Base-by-base conservation (phyloP, 2,113 vertebrate genomes). In the Dermatemys mawii region DNA sequence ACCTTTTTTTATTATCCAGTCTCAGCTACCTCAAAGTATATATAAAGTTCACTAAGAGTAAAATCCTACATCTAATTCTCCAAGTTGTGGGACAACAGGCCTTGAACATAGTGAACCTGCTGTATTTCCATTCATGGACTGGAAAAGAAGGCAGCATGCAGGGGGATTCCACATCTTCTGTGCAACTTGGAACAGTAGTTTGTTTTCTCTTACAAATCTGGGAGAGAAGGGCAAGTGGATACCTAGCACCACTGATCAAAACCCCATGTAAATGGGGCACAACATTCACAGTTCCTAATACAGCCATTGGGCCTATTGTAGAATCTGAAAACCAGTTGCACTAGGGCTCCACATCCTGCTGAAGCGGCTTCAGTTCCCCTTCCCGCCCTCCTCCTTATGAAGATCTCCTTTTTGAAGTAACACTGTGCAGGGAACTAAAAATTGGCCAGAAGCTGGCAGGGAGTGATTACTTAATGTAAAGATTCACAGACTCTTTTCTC, bases 391-490 rank as follows among this genome's bases (percentile, higher is more conserved):
- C 3, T 5, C 86, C 88, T 60, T 55, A 55, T 55, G 73, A 29
- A 81, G 17, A 80, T 75, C 48, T 26, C 6, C 83, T 51, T 49
- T 82, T 89, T 32, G 50, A 90, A 35, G 2, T 8, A 51, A 10
- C n/a, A n/a, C 32, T 38, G 11, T 49, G 26, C 81, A 22, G 13
- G 7, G 11, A 90, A 46, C 44, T 82, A 53, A 11, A 80, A 1
- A 4, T 92, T 92, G 44, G 48, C 78, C 14, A 93, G 84, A 90
- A 94, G 92, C 87, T 84, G 21, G n/a, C 35, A 54, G 55, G 67
- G 89, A 87, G 75, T 93, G 87, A 89, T 55, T 2, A 89, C 44
- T 9, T 14, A 27, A 8, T 78, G 21, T 63, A 16, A 94, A 48
- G 2, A 63, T 81, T 90, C 44, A 38, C 81, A 87, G 17, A 2